These are phyloP conservation scores for Aspidiotus destructor DNA, from an alignment of 2,888 invertebrate genomes.

Conservation along the genomic window DNA sequence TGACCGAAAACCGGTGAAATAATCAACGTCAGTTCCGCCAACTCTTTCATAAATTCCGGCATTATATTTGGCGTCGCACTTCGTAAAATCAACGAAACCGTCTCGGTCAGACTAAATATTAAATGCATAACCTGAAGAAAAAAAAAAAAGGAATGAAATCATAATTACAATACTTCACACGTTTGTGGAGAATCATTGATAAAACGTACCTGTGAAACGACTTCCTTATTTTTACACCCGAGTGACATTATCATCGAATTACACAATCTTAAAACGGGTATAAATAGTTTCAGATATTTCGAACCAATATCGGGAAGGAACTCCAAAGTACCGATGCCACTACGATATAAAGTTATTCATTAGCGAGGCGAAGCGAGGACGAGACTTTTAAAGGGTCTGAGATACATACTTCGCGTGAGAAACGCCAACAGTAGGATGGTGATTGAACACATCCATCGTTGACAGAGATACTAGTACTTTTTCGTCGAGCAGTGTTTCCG, in stretches of 20 bases:
- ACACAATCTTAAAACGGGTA: constrained; percentile 71
- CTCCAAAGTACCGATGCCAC: constrained; percentile 36
- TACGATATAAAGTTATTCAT: constrained; percentile 1
- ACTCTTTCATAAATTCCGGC: constrained; percentile 58
- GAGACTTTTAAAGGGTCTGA: background rate
- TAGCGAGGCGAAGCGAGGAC: background rate
- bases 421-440: constrained; percentile 52
- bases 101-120: constrained; percentile 69
- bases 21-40: constrained; percentile 66
- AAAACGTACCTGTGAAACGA: constrained; percentile 54
- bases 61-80: constrained; percentile 58
- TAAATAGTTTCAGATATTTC: constrained; percentile 71
- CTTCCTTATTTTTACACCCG: constrained; percentile 73
- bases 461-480: constrained; percentile 54
- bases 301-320: constrained; percentile 56
- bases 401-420: constrained; percentile 32
- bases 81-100: constrained; percentile 66
- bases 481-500: constrained; percentile 53
- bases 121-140: constrained; percentile 54
- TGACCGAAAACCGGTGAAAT: constrained; percentile 44
- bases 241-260: constrained; percentile 71
- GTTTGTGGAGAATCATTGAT: no score
- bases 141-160: background rate
- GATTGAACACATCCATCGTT: constrained; percentile 58
- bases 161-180: no score